Evolutionary conservation across 2,113 vertebrate species (phyloP), one percentile per base, ranked within the genome.

Genomic region (Eulemur macaco): DNA sequence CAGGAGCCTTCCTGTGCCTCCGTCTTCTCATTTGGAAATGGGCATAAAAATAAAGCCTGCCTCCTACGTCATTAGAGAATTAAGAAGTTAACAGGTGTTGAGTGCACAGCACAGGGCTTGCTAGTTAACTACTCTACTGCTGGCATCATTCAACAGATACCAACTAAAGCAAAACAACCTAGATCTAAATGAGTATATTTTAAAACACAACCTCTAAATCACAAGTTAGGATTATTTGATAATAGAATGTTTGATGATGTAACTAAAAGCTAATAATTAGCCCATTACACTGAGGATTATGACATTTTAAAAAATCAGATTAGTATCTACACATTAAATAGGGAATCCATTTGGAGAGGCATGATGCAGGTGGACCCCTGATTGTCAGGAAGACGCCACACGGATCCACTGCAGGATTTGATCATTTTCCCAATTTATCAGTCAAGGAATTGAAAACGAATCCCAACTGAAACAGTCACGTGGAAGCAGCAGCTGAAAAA

Each of bases 361-460:
- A 21, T 14, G 50, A 5, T 64, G 18, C 7, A 37, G 18, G 37
- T 21, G 9, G 15, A 42, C 2, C 47, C 34, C 4, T 4, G 20
- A 15, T 10, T 34, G 10, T 64, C 34, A 47, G 47, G 56, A 23
- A n/a, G 71, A 77, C 14, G 1, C 42, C 37, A 60, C 31, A 21
- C 0, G 29, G 39, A 66, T 1, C 1, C 42, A 31, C 27, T 11
- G 27, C 1, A 50, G 37, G n/a, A 37, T 58, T 1, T 15, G 69
- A 73, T 52, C 64, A 34, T 21, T 64, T 21, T 17, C 42, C 66
- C 50, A 29, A 56, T 9, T 50, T 29, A 42, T 5, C 6, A 8
- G n/a, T 69, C 69, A 74, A 47, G 23, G 71, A 81, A 88, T 7
- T 6, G 9, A 56, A 93, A 66, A 45, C 7, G 15, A 77, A 52